Evolutionary conservation across 2,797 vertebrate genomes (phyloP).

Genomic region (Rousettus madagascariensis): DNA sequence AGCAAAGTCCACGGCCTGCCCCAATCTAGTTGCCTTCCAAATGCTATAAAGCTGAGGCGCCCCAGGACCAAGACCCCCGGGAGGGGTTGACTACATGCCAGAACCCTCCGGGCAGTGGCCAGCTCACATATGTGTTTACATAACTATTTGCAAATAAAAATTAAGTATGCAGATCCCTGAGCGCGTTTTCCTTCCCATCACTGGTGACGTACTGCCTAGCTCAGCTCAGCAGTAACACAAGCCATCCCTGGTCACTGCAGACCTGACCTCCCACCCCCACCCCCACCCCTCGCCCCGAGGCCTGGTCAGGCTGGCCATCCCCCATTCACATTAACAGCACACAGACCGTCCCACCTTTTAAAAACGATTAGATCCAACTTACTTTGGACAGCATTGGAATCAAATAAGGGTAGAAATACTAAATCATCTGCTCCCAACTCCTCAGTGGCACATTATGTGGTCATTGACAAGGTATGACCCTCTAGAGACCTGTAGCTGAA

Average conservation of each 20-base stretch:
- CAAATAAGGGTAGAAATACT: background rate
- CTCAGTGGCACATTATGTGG: rapidly evolving
- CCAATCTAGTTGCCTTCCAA: constrained; percentile 52
- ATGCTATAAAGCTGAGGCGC: background rate
- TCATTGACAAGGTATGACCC: too few species aligned
- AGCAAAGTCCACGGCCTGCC: background rate
- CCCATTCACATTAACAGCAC: background rate
- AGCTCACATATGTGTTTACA: background rate
- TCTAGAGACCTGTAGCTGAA: too few species aligned
- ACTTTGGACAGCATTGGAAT: background rate
- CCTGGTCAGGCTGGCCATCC: background rate
- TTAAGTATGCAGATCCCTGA: background rate
- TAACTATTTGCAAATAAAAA: constrained; percentile 44
- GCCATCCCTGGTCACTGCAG: background rate
- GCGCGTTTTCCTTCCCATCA: background rate
- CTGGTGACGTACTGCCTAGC: background rate
- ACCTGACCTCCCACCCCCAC: background rate
- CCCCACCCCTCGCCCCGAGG: background rate
- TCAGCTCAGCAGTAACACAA: background rate
- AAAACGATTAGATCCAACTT: background rate
- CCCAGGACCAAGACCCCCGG: background rate
- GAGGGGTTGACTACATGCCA: background rate
- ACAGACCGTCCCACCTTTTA: background rate
- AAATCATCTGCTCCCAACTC: background rate
- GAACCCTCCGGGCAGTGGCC: background rate